Conservation (phyloP, 2,797 vertebrate species). For the Mormyrus proboscirostris region DNA sequence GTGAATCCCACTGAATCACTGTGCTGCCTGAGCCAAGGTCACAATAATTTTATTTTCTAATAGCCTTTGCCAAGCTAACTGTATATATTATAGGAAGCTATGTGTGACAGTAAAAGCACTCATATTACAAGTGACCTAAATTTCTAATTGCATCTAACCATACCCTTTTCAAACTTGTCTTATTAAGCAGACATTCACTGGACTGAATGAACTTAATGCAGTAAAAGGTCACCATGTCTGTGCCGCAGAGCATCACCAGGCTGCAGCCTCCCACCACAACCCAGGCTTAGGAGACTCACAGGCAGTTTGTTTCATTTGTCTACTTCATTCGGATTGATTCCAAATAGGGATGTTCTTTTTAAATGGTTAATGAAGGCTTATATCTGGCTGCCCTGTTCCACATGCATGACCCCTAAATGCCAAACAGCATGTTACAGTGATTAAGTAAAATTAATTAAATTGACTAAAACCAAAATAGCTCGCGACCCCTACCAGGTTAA, state of each 20-base stretch:
- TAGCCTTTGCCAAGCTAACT: not conserved
- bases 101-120: not conserved
- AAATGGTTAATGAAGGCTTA: not conserved
- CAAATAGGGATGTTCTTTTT: not conserved
- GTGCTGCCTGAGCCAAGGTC: not conserved
- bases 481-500: not conserved
- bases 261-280: not conserved
- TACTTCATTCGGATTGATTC: not conserved
- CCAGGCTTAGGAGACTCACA: not conserved
- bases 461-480: not conserved
- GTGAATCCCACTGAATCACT: not conserved
- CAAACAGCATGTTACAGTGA: not conserved
- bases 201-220: not conserved
- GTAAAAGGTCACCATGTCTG: not conserved
- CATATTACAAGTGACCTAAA: not conserved
- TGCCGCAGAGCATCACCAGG: not conserved
- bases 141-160: not conserved
- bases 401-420: not conserved
- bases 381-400: not conserved
- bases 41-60: not conserved
- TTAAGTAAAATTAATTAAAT: not conserved
- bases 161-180: not conserved
- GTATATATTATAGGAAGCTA: not conserved
- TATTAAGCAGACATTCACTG: not conserved
- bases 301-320: not conserved